phyloP scores from a whole-genome alignment of 1,140 invertebrate genomes.

The Drosophila navojoa region DNA sequence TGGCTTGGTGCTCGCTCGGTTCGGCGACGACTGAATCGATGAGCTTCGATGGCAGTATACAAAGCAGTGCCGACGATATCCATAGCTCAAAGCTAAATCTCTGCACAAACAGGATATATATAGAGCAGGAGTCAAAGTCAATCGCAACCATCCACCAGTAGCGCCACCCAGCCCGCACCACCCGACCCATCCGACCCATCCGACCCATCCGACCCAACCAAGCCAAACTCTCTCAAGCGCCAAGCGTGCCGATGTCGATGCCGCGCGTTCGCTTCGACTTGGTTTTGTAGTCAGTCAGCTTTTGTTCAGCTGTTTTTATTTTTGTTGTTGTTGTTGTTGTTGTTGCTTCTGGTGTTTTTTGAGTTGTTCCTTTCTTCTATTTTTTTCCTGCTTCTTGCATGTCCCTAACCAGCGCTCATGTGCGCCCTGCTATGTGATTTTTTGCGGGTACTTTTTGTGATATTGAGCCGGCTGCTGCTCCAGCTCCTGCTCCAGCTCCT shows the following conservation, averaged over 20 bases:
- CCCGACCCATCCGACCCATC: conserved; percentile 7
- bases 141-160: conserved; percentile 33
- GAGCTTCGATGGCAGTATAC: conserved; percentile 46
- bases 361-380: conserved; percentile 15
- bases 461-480: conserved; percentile 46
- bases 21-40: conserved; percentile 60
- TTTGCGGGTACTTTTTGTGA: conserved; percentile 67
- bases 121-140: conserved; percentile 66
- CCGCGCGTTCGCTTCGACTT: conserved; percentile 71
- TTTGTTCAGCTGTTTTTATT: conserved; percentile 58
- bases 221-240: conserved; percentile 33
- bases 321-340: conserved; percentile 3
- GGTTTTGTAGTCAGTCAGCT: conserved; percentile 73
- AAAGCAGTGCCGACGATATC: conserved; percentile 59
- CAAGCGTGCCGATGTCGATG: conserved; percentile 47
- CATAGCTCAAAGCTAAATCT: conserved; percentile 81
- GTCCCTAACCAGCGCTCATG: background rate
- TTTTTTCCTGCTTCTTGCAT: conserved; percentile 16
- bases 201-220: conserved; percentile 7
- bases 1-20: conserved; percentile 3
- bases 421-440: conserved; percentile 43
- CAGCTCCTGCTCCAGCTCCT: background rate
- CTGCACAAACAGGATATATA: conserved; percentile 78
- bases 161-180: no score
- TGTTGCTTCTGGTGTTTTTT: conserved; percentile 33